These are phyloP conservation scores for Festucalex cinctus DNA, from an alignment of 2,113 vertebrate genomes.

Conservation along the genomic window DNA sequence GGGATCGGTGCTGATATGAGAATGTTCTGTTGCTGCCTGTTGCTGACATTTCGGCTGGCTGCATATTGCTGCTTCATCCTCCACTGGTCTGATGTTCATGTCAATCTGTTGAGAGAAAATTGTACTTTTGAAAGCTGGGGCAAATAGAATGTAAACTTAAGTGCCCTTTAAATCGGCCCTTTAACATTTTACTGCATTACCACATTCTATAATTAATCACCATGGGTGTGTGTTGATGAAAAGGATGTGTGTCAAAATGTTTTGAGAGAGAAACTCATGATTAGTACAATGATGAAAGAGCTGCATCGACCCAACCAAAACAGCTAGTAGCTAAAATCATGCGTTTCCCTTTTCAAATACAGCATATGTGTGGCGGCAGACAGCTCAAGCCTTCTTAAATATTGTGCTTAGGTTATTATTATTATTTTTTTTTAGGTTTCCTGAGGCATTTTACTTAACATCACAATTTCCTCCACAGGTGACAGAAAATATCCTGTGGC, in stretches of 20 bases:
- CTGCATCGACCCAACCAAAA: not conserved
- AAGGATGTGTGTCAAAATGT: not conserved
- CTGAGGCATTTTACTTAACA: conserved; percentile 39
- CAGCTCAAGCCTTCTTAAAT: conserved; percentile 1
- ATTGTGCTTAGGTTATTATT: not conserved
- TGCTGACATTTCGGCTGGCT: conserved; percentile 68
- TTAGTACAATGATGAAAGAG: not conserved
- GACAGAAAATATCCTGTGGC: conserved; percentile 46
- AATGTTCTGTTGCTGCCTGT: conserved; percentile 60
- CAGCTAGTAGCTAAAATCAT: not conserved
- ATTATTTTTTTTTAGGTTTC: conserved; percentile 20
- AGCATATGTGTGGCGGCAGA: not conserved
- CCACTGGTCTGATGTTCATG: conserved; percentile 32
- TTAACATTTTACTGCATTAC: not conserved
- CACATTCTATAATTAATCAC: not conserved
- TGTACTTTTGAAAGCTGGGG: not conserved
- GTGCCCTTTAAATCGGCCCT: not conserved
- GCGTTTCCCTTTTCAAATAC: not conserved
- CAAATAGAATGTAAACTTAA: conserved; percentile 14
- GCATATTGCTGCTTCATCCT: conserved; percentile 49
- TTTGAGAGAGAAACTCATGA: not conserved
- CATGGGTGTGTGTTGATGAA: not conserved
- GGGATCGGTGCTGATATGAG: conserved; percentile 50
- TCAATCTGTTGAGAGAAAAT: conserved; percentile 30
- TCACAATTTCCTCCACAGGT: conserved; percentile 37